A percentile compares a stretch with the other conserved stretches of the same genome.
phyloP scores from a whole-genome alignment of 2,113 vertebrate genomes.

The Cinclus cinclus region DNA sequence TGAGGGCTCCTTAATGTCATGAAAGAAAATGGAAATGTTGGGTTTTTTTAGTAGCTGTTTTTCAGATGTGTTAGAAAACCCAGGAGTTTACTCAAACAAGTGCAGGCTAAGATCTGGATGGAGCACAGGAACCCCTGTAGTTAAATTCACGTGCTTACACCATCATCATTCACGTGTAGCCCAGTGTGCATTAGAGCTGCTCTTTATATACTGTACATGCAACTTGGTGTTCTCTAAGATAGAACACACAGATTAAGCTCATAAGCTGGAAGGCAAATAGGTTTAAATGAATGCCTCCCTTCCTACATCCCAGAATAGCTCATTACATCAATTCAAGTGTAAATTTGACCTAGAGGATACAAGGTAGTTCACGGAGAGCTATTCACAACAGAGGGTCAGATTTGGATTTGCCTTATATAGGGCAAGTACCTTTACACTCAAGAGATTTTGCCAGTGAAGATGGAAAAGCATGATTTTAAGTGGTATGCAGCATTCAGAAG shows the following conservation, averaged over 20 bases:
- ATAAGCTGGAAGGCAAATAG: not conserved
- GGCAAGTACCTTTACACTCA: not conserved
- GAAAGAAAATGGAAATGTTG: not conserved
- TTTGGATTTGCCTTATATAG: not conserved
- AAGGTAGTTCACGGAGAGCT: not conserved
- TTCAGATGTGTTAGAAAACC: not conserved
- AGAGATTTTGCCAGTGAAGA: not conserved
- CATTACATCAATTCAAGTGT: not conserved
- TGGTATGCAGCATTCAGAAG: not conserved
- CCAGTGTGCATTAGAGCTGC: not conserved
- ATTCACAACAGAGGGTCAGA: not conserved
- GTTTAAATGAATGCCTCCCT: not conserved
- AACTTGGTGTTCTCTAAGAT: not conserved
- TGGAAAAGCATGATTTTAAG: not conserved
- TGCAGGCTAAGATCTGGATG: not conserved
- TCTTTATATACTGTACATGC: not conserved
- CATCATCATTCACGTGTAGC: not conserved
- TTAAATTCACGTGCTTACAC: not conserved
- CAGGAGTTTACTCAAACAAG: not conserved
- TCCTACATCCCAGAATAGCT: not conserved
- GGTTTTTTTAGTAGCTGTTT: not conserved
- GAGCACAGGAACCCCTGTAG: constrained; percentile 19
- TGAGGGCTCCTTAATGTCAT: constrained; percentile 6
- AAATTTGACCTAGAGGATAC: not conserved
- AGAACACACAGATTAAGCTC: not conserved